A percentile compares a stretch with the other conserved stretches of the same genome.
These are phyloP conservation scores for Raja brachyura DNA, from an alignment of 2,113 vertebrate genomes.

Conservation along the genomic window DNA sequence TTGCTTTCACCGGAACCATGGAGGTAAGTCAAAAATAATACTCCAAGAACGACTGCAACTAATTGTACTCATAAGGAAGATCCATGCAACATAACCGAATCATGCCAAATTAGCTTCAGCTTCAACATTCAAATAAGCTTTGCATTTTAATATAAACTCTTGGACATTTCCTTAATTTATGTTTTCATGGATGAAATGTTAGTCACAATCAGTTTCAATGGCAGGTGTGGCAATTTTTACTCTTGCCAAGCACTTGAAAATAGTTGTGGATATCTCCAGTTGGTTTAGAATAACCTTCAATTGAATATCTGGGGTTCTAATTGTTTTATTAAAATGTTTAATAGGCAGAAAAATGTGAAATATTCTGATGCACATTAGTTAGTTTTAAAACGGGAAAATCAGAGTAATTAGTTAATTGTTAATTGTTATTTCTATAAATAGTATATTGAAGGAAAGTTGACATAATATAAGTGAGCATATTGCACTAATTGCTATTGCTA, in stretches of 20 bases:
- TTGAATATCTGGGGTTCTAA: slow-evolving; percentile 55
- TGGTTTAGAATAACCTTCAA: slow-evolving; percentile 42
- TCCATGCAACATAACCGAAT: not conserved
- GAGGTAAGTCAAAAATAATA: not conserved
- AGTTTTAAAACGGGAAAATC: slow-evolving; percentile 55
- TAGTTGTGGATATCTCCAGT: not conserved
- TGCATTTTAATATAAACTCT: not conserved
- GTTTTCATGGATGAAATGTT: not conserved
- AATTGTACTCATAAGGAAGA: slow-evolving; percentile 6
- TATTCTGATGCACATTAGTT: slow-evolving; percentile 59
- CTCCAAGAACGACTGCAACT: not conserved
- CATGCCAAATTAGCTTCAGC: not conserved
- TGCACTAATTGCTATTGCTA: not conserved
- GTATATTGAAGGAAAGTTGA: not conserved
- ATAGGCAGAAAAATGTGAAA: slow-evolving; percentile 44
- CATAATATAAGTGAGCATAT: not conserved
- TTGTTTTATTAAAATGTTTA: slow-evolving; percentile 56
- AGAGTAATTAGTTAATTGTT: slow-evolving; percentile 46
- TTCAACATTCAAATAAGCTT: not conserved
- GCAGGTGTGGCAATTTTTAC: not conserved
- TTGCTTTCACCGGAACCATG: not conserved
- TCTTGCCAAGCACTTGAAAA: not conserved
- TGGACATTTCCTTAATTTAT: not conserved
- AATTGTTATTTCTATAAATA: slow-evolving; percentile 41
- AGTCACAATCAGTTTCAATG: not conserved